phyloP scores from a whole-genome alignment of 2,797 vertebrate species.

The Acanthopagrus latus region DNA sequence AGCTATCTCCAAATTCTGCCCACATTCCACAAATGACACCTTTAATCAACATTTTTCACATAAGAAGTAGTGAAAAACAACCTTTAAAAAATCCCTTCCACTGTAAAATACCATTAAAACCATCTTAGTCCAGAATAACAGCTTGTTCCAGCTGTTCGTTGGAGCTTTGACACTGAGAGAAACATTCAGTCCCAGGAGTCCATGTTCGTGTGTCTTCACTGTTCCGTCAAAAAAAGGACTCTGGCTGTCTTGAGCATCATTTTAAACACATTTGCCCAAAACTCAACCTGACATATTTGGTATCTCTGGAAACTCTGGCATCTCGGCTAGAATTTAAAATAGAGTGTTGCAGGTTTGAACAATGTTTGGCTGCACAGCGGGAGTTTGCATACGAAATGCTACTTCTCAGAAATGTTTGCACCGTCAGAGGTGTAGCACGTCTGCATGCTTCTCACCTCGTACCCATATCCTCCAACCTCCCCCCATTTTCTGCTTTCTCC shows the following conservation, averaged over 20 bases:
- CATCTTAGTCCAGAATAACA: neutral
- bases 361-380: neutral
- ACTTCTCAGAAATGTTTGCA: slow-evolving; percentile 12
- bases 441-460: neutral
- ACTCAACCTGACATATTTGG: neutral
- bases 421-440: slow-evolving; percentile 1
- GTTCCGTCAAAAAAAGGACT: neutral
- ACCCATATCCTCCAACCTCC: slow-evolving; percentile 7
- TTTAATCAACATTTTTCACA: too few species aligned
- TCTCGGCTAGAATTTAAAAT: neutral
- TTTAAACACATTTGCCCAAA: too few species aligned
- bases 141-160: neutral
- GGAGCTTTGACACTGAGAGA: neutral
- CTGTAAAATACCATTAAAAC: neutral
- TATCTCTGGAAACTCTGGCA: neutral
- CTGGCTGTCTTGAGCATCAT: neutral
- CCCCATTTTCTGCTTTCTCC: neutral
- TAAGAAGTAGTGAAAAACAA: too few species aligned
- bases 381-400: slow-evolving; percentile 3
- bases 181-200: neutral
- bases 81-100: too few species aligned
- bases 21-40: too few species aligned
- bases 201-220: neutral
- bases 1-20: too few species aligned
- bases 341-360: neutral